Evolutionary conservation across 2,113 vertebrate genomes (phyloP).

Genomic region (Phyllopteryx taeniolatus): DNA sequence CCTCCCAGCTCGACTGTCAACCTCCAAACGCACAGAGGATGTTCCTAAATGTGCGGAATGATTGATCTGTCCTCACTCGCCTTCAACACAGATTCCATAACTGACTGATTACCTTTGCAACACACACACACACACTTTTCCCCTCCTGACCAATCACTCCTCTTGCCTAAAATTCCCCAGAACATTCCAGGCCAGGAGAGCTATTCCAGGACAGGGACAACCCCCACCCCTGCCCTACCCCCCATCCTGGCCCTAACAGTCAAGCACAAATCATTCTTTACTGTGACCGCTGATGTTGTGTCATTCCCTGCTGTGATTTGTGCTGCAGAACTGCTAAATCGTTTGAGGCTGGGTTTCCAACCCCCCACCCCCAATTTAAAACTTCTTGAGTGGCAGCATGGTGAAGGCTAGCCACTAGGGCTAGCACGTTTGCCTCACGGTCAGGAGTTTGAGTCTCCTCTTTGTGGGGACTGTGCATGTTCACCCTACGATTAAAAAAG

Average conservation of each 20-base stretch:
- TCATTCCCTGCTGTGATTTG: slow-evolving; percentile 8
- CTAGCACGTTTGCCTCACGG: neutral
- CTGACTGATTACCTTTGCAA: slow-evolving; percentile 28
- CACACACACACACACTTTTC: slow-evolving; percentile 25
- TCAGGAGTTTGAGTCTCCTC: neutral
- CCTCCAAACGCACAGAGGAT: slow-evolving; percentile 52
- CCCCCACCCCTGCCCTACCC: slow-evolving; percentile 22
- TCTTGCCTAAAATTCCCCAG: slow-evolving; percentile 49
- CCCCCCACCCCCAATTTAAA: neutral
- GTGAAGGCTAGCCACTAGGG: neutral
- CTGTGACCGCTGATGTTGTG: slow-evolving; percentile 11
- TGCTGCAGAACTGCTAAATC: neutral
- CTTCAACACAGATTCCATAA: slow-evolving; percentile 53
- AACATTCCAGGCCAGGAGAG: slow-evolving; percentile 67
- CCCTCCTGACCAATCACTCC: slow-evolving; percentile 42
- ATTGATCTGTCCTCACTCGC: slow-evolving; percentile 56
- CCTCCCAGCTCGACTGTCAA: slow-evolving; percentile 50
- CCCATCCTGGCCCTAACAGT: slow-evolving; percentile 31
- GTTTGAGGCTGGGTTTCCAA: neutral
- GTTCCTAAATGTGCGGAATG: slow-evolving; percentile 42
- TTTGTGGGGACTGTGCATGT: neutral
- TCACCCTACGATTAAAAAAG: no score
- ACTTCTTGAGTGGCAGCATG: neutral
- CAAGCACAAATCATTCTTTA: slow-evolving; percentile 15
- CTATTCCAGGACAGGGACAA: slow-evolving; percentile 70